Base-by-base conservation (phyloP, 2,113 vertebrate genomes). In the Pagrus major region DNA sequence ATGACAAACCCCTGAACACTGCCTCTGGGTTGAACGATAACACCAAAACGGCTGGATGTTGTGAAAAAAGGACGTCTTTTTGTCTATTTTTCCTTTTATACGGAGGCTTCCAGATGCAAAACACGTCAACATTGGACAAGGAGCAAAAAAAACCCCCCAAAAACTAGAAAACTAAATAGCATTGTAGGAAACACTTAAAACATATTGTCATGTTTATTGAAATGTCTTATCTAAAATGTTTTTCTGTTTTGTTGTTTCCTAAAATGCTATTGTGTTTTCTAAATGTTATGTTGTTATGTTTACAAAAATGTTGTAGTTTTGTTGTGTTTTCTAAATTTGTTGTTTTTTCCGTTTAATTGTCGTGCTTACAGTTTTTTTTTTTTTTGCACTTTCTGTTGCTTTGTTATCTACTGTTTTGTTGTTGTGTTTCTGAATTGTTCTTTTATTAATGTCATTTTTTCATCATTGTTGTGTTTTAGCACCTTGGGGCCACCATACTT, bases 1-100 rank as follows among this genome's bases (percentile, higher is more conserved):
- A 81, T 79, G 41, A 88, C 75, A 47, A 78, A 88, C 55, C 27
- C 27, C 55, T 86, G 39, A 69, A 63, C 31, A 39, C 39, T 12
- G 41, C 35, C 74, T 49, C 49, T 46, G 27, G 18, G 37, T 74
- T 5, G 0, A 51, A 72, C 65, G 78, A 65, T 60, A 70, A 74
- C 66, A 67, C 20, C 2, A 46, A 55, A 64, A 23, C 69, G 27
- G 39, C 20, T 52, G n/a, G 21, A 39, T 2, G 31, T 20, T 68
- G 21, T 6, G 35, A 68, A 42, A 54, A 46, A 44, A 18, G 25
- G n/a, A 52, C 12, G 49, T 59, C 16, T 77, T 64, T 44, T 41
- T 4, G 11, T 31, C 18, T 23, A 42, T 46, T 20, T 73, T 27
- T 9, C 16, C 16, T 3, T 59, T 39, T 11, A 31, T 7, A 9